phyloP scores from a whole-genome alignment of 2,888 invertebrate species.

The Periphyllus acericola region DNA sequence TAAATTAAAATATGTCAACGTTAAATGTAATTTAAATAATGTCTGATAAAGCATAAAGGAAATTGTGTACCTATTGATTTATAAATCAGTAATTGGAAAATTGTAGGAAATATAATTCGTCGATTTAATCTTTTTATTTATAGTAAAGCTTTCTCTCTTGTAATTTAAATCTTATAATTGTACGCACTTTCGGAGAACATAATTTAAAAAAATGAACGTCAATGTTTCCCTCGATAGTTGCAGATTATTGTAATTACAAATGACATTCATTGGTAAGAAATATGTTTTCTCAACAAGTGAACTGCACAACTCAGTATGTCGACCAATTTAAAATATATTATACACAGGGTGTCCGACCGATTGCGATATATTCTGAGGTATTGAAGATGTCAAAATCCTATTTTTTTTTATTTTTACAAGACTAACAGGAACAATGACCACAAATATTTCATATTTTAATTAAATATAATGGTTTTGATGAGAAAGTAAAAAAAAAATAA shows the following conservation, averaged over 20 bases:
- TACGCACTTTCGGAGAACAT: neutral
- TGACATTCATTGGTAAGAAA: neutral
- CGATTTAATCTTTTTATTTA: neutral
- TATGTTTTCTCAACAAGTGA: neutral
- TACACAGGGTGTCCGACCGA: no score
- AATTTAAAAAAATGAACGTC: neutral
- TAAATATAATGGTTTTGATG: no score
- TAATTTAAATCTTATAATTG: neutral
- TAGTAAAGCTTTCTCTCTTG: neutral
- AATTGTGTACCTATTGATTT: neutral
- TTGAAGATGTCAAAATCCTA: no score
- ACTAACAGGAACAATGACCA: no score
- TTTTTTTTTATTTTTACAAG: no score
- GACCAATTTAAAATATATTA: no score
- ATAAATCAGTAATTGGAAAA: neutral
- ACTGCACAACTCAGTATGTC: no score
- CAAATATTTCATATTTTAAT: no score
- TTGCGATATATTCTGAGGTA: no score
- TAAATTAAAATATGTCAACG: neutral
- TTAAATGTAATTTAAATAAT: conserved; percentile 7
- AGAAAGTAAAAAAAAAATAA: no score
- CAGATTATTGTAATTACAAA: neutral
- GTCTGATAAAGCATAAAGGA: neutral
- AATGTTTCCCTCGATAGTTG: neutral
- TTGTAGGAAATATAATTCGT: neutral